Evolutionary conservation across 2,888 invertebrate species (phyloP).

Genomic region (Anticlea derivata): DNA sequence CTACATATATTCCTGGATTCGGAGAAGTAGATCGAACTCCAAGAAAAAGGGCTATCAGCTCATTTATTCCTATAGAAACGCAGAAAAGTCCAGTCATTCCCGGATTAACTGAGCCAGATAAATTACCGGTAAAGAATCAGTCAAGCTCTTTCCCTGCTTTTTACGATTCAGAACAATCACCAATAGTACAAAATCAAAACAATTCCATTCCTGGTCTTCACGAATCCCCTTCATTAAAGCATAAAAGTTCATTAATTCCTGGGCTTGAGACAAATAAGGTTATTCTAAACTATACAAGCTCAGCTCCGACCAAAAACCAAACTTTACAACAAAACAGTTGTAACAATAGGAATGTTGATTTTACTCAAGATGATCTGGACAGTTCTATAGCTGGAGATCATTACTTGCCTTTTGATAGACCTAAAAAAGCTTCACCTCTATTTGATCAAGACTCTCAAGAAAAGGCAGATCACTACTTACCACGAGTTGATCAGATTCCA

Average conservation of each 20-base stretch:
- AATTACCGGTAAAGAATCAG: constrained; percentile 1
- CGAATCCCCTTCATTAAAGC: neutral
- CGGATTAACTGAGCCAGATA: constrained; percentile 1
- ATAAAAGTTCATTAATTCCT: constrained; percentile 9
- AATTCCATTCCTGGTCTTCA: constrained; percentile 1
- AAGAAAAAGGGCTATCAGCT: constrained; percentile 16
- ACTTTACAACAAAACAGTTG: constrained; percentile 10
- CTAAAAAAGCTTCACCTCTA: constrained; percentile 23
- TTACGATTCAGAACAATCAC: neutral
- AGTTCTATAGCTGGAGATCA: constrained; percentile 41
- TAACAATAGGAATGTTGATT: constrained; percentile 36
- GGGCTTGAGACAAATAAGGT: neutral
- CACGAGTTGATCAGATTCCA: constrained; percentile 11
- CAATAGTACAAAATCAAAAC: neutral
- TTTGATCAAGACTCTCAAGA: constrained; percentile 18
- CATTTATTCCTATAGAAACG: constrained; percentile 21
- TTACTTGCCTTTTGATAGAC: constrained; percentile 55
- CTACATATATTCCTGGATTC: constrained; percentile 6
- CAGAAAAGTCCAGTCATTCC: neutral
- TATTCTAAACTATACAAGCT: constrained; percentile 1
- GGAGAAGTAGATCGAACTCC: constrained; percentile 9
- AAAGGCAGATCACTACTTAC: neutral
- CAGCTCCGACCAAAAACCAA: constrained; percentile 1
- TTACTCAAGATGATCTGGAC: constrained; percentile 53
- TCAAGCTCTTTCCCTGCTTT: neutral